phyloP scores from a whole-genome alignment of 2,797 vertebrate species.

The Tenualosa thibaudeaui region DNA sequence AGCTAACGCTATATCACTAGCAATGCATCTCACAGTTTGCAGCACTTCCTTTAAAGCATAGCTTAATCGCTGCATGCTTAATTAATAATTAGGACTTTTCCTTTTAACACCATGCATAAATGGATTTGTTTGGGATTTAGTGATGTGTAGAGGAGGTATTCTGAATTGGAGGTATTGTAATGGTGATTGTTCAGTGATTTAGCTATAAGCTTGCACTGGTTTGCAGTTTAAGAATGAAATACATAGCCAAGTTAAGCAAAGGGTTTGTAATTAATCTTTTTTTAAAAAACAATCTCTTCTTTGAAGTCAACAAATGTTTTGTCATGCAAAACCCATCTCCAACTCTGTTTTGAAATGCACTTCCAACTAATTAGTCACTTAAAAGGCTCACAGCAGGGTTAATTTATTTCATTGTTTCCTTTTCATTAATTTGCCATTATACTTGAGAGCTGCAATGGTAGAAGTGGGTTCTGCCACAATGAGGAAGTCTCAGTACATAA shows the following conservation, averaged over 20 bases:
- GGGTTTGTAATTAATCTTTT: neutral
- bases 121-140: neutral
- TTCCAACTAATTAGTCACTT: constrained; percentile 21
- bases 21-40: neutral
- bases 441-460: neutral
- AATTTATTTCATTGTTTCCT: constrained; percentile 19
- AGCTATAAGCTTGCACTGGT: neutral
- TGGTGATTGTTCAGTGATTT: neutral
- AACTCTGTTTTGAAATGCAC: constrained; percentile 11
- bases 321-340: constrained; percentile 21
- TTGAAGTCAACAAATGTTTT: constrained; percentile 27
- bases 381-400: constrained; percentile 16
- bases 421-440: constrained; percentile 21
- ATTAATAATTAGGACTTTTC: neutral
- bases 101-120: neutral
- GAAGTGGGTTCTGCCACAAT: neutral
- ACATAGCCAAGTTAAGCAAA: neutral
- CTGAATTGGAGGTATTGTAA: neutral
- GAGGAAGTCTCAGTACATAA: neutral
- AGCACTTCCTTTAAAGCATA: neutral
- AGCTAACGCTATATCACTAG: neutral
- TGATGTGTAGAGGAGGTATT: neutral
- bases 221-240: neutral
- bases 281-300: constrained; percentile 4
- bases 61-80: neutral